Base-by-base conservation (phyloP, 2,113 vertebrate genomes). In the Rhynchopsitta pachyrhyncha region DNA sequence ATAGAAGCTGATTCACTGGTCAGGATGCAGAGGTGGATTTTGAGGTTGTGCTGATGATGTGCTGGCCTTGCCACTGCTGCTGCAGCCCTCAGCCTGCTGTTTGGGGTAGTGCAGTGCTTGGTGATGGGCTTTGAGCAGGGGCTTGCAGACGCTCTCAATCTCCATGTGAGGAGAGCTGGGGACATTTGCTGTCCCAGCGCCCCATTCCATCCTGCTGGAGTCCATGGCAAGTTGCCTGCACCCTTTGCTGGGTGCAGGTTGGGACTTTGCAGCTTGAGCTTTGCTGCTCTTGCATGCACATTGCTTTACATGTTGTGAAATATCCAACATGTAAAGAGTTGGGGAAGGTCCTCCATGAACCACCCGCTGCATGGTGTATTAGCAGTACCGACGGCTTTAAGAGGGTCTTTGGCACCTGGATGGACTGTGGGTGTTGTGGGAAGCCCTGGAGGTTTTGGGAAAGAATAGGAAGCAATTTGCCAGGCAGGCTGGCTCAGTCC, bases 191-290 rank as follows among this genome's bases (percentile, higher is more conserved):
- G 55, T 74, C 82, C 82, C 31, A 1, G 31, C 4, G 6, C 18
- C 59, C 57, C 19, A 5, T 78, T 16, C 79, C 16, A 2, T 1
- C 7, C 63, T 41, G 23, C 50, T 6, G 12, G 62, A 46, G 52
- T 37, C 0, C 0, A n/a, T 73, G 55, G 83, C 13, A 2, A 41
- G 33, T n/a, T 2, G 0, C 20, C 70, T 2, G 3, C 7, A 5
- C 0, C 3, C 60, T 85, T 88, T 8, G 13, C 67, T 70, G 94
- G 70, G 70, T 0, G 3, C 5, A 8, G 88, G 70, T 66, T 66
- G 84, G 70, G 76, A 59, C 68, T 73, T 66, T 13, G 73, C 63
- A 64, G 57, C 79, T 63, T 1, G 25, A 60, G 76, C 71, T 64
- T 68, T 27, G 47, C 70, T 23, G 59, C 64, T 7, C 42, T 7